phyloP scores from a whole-genome alignment of 92 coral and sea anemone species.

The Plumapathes pennacea region DNA sequence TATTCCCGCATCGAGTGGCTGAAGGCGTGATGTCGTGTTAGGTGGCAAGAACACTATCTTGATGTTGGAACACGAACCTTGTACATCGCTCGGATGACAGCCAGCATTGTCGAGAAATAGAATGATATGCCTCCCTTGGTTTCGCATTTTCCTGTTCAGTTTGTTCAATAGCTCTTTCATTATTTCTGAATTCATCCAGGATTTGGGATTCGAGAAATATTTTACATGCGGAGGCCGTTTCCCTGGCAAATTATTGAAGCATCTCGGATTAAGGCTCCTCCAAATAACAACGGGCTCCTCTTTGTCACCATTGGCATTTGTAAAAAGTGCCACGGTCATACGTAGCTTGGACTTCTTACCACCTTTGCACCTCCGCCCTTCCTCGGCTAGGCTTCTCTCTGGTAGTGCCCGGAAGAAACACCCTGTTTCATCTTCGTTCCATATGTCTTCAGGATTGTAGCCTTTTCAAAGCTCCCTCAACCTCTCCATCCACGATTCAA shows the following conservation, averaged over 20 bases:
- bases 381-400: constrained; percentile 42
- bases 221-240: constrained; percentile 23
- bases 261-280: constrained; percentile 28
- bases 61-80: constrained; percentile 18
- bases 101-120: constrained; percentile 17
- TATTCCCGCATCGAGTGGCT: constrained; percentile 12
- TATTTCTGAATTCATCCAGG: constrained; percentile 36
- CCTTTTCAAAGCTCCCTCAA: constrained; percentile 31
- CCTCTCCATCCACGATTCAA: constrained; percentile 43
- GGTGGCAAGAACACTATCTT: constrained; percentile 13
- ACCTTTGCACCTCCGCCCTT: constrained; percentile 26
- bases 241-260: constrained; percentile 30
- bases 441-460: constrained; percentile 36
- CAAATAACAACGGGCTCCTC: constrained; percentile 31
- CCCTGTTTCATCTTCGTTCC: constrained; percentile 34
- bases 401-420: constrained; percentile 38
- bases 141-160: constrained; percentile 16
- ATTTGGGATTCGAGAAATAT: constrained; percentile 36
- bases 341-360: constrained; percentile 33
- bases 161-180: constrained; percentile 28
- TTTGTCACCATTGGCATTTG: constrained; percentile 26
- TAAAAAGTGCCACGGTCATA: constrained; percentile 35
- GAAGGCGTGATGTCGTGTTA: constrained; percentile 24
- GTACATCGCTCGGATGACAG: constrained; percentile 7
- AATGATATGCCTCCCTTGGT: constrained; percentile 11